Evolutionary conservation across 2,888 invertebrate genomes (phyloP).

Genomic region (Acleris sparsana): DNA sequence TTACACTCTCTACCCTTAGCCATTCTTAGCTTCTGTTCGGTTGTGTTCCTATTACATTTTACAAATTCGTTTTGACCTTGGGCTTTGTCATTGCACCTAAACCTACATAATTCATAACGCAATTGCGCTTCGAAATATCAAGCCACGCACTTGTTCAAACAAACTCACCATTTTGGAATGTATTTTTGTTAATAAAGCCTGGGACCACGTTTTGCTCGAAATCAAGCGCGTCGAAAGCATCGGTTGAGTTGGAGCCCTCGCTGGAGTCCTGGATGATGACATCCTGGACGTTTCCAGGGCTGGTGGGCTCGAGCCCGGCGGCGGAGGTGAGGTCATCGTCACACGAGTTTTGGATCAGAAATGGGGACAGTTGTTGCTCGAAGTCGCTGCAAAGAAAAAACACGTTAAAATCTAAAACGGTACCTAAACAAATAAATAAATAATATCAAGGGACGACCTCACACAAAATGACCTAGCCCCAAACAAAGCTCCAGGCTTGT

Average conservation of each 20-base stretch:
- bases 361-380: conserved; percentile 84
- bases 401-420: neutral
- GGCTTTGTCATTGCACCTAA: neutral
- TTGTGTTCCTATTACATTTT: neutral
- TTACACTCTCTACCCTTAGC: conserved; percentile 1
- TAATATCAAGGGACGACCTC: too few species aligned
- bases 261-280: conserved; percentile 65
- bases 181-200: conserved; percentile 71
- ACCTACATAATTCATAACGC: neutral
- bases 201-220: conserved; percentile 77
- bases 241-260: conserved; percentile 59
- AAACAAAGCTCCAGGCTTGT: too few species aligned
- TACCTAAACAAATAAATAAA: too few species aligned
- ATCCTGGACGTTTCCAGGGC: conserved; percentile 61
- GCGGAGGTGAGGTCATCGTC: conserved; percentile 61
- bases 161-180: conserved; percentile 71
- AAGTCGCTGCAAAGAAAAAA: conserved; percentile 64
- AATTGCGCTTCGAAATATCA: conserved; percentile 3
- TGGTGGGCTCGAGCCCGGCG: conserved; percentile 57
- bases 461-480: too few species aligned
- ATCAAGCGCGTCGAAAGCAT: conserved; percentile 68
- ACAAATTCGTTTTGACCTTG: neutral
- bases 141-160: conserved; percentile 18
- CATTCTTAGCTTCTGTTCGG: too few species aligned
- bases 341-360: conserved; percentile 76